Base-by-base conservation (phyloP, 2,797 vertebrate genomes). In the Platalea minor region DNA sequence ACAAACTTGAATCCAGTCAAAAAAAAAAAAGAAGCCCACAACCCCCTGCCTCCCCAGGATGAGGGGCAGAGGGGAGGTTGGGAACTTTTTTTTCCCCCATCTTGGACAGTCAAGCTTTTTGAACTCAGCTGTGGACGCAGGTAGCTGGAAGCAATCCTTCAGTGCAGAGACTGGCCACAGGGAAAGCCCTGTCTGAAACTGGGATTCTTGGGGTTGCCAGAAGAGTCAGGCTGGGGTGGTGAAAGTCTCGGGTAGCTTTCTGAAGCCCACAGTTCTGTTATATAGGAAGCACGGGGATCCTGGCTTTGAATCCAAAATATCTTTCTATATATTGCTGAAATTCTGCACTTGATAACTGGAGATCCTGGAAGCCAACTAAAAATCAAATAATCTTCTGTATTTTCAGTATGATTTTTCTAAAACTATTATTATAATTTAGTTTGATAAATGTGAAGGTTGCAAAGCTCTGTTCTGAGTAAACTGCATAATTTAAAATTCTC, bases 61-160 rank as follows among this genome's bases (percentile, higher is more conserved):
- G 19, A 9, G 10, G 4, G 4, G 24, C 17, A 21, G 26, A 59
- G 2, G 7, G 12, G 3, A 39, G 7, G 5, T 2, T 81, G 24
- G 48, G 28, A 78, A 23, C 28, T 91, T 17, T 14, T 63, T 63
- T 85, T 84, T 65, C 10, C 31, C 10, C 3, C 1, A 3, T 50
- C 8, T 24, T 13, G 35, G 43, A 11, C 31, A 50, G 24, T 23
- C 28, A 45, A 4, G 9, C 12, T 57, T 37, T 75, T 56, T 53
- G 61, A 76, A 29, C 12, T 56, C 5, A 1, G 9, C 26, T 35
- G 35, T 35, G 17, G 51, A 21, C 4, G 4, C 13, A 20, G 35
- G 37, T 26, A 4, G 31, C 21, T 65, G n/a, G 31, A 78, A 88
- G 35, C 17, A 53, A 19, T 72, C 57, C 21, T 81, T 39, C 54